Evolutionary conservation across 64 coral and sea anemone genomes (phyloP).

Genomic region (Actinia tenebrosa): DNA sequence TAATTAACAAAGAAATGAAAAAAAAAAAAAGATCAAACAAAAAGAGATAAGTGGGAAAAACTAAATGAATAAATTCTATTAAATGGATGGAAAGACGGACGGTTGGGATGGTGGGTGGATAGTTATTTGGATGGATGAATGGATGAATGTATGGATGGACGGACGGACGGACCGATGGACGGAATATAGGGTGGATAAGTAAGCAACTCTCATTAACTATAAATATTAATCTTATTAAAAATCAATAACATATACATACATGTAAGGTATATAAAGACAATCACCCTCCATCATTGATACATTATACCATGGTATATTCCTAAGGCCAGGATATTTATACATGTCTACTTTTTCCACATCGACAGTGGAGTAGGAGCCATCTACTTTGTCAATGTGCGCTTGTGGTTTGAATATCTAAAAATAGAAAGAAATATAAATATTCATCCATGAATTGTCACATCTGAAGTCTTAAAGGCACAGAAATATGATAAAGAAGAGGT

Average conservation of each 20-base stretch:
- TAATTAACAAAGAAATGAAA: not conserved
- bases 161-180: not conserved
- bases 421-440: slow-evolving; percentile 4
- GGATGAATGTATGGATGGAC: too few species aligned
- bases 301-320: slow-evolving; percentile 76
- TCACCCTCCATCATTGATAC: slow-evolving; percentile 79
- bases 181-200: not conserved
- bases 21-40: slow-evolving; percentile 42
- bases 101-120: too few species aligned
- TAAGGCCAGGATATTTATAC: slow-evolving; percentile 84
- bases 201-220: not conserved
- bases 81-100: too few species aligned
- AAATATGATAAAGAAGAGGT: too few species aligned
- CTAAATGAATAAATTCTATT: not conserved
- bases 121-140: too few species aligned
- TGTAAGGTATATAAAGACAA: slow-evolving; percentile 87
- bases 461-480: too few species aligned
- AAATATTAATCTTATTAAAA: not conserved
- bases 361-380: slow-evolving; percentile 75
- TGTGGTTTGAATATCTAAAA: slow-evolving; percentile 43
- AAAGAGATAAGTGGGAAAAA: slow-evolving; percentile 13
- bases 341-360: slow-evolving; percentile 97
- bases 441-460: too few species aligned
- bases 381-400: slow-evolving; percentile 76
- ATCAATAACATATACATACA: slow-evolving; percentile 21